These are phyloP conservation scores for Phylloscopus trochiloides DNA, from an alignment of 2,113 vertebrate genomes.

Conservation along the genomic window DNA sequence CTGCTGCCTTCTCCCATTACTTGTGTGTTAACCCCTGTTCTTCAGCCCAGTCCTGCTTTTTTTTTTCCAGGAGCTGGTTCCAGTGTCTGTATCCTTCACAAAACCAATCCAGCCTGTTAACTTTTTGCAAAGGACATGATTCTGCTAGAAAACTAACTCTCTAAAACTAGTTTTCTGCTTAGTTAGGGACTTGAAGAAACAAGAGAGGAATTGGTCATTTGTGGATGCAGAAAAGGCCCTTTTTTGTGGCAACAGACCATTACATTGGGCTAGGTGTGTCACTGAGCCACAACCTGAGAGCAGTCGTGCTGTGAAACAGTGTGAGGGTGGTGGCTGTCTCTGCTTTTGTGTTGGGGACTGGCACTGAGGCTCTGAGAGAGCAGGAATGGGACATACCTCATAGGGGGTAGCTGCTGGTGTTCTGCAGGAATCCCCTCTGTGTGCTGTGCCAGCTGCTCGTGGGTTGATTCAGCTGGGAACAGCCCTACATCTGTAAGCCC, in stretches of 20 bases:
- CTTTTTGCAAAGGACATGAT: neutral
- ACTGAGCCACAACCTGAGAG: neutral
- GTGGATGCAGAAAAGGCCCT: neutral
- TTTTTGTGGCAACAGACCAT: neutral
- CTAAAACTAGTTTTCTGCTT: neutral
- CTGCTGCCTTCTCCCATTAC: neutral
- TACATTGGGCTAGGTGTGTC: fast-evolving
- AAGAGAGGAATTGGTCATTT: neutral
- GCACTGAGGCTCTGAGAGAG: neutral
- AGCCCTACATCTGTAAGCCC: neutral
- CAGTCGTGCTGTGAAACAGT: fast-evolving
- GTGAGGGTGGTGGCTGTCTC: neutral
- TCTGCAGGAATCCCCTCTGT: neutral
- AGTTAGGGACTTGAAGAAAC: neutral
- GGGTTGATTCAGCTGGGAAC: neutral
- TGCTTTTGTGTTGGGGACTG: neutral
- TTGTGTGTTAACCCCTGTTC: neutral
- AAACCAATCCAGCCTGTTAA: neutral
- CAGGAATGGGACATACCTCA: fast-evolving
- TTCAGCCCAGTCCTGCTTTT: neutral
- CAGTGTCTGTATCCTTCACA: neutral
- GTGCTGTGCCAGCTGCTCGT: neutral
- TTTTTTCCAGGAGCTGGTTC: neutral
- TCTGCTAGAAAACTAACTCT: neutral
- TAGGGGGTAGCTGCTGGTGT: neutral